Base-by-base conservation (phyloP, 2,888 invertebrate genomes). In the Hemicrepidius hirtus region DNA sequence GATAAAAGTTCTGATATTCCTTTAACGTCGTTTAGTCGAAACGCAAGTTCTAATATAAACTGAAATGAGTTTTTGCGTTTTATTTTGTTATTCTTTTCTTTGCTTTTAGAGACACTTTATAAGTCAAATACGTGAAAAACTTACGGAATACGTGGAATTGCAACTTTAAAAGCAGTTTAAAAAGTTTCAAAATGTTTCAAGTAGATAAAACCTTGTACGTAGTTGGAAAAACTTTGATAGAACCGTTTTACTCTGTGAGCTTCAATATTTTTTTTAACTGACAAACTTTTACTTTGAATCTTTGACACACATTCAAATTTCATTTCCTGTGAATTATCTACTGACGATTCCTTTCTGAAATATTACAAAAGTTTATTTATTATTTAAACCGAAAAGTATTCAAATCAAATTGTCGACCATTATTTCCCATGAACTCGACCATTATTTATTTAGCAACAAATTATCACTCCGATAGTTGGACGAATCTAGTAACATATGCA, bases 61-160 rank as follows among this genome's bases (percentile, higher is more conserved):
- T 53, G 53, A 28, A 53, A 53, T 53, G 53, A 53, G 53, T 53
- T 53, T 53, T 53, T 21, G 44, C 9, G 28, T 32, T 53, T 53
- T 53, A 53, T 53, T 53, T 53, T 53, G 53, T 53, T 53, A 53
- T 53, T 53, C 53, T 53, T 53, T 53, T 53, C 53, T 53, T 53
- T 53, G 28, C 28, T 53, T 28, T 49, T 28, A 10, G 53, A 53
- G 53, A 53, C 53, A 53, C 21, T 53, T 53, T 53, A 53, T 53
- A 53, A 53, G 53, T 53, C 53, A 53, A 53, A 53, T 53, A 53
- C 53, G 53, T 53, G 53, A 53, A 53, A 53, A 21, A 53, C 53
- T 53, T 53, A 57, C 35, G 57, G 9, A 46, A 46, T 46, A 13
- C 46, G 9, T 20, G 46, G 46, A 57, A 57, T 57, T 57, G n/a